Evolutionary conservation across 2,797 vertebrate genomes (phyloP), one percentile per base, ranked within the genome.

Genomic region (Amazonetta brasiliensis): DNA sequence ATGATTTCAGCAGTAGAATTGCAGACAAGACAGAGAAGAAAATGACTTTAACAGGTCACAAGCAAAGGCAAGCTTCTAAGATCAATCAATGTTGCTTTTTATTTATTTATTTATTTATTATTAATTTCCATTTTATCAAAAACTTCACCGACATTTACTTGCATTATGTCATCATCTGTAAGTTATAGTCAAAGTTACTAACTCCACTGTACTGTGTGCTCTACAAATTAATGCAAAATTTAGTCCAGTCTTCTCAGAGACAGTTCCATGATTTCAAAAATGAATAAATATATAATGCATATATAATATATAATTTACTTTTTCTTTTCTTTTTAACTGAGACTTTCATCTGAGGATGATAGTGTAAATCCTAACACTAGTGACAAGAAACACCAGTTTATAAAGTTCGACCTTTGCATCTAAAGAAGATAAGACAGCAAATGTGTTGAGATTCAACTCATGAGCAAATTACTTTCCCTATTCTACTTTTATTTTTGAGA

Each of bases 281-380:
- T 30, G 1, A 9, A 26, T 56, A 7, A 80, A 23, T 26, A 46
- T 73, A 17, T 43, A 6, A 64, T 26, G 18, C 58, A 46, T 46
- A 46, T 46, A 46, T 46, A 46, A 46, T 21, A 46, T 46, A 46
- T 46, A 46, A 60, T 3, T 41, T 43, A 50, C 6, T 69, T 4
- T 52, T 66, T 91, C 91, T 59, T 89, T 62, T 89, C 43, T 66
- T 91, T 92, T 55, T 90, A 59, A 23, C 44, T 59, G 12, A 63
- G 11, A 67, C 8, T 50, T 73, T 48, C 15, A 75, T 35, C 14
- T 80, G 31, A 52, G 62, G n/a, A 48, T 52, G 2, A 35, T 33
- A 22, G 37, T 78, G 2, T 52, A 50, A 89, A 28, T 63, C 52
- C 6, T 90, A 76, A 74, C 62, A 33, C 19, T 52, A 41, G 10